Percentiles rank a stretch among this genome's conserved stretches.
phyloP scores from a whole-genome alignment of 2,113 vertebrate species.

The Melierax canorus region DNA sequence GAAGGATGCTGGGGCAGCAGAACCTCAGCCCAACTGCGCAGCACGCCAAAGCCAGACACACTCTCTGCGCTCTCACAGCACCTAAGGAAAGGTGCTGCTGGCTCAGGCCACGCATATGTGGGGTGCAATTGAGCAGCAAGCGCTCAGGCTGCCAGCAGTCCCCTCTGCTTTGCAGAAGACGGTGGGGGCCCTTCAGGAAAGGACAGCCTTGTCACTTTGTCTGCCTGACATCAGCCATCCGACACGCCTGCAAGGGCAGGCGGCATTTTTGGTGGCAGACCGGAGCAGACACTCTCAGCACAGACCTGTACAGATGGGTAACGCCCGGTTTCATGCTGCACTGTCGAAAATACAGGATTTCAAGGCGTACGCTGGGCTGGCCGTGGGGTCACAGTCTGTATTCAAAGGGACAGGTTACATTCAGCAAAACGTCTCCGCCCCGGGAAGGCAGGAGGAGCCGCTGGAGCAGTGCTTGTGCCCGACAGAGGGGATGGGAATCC shows the following conservation, averaged over 20 bases:
- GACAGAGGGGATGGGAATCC: not conserved
- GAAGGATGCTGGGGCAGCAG: not conserved
- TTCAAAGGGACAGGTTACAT: not conserved
- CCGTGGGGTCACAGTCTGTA: not conserved
- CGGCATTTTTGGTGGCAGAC: not conserved
- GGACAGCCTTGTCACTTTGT: not conserved
- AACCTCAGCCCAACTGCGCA: not conserved
- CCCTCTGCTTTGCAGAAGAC: not conserved
- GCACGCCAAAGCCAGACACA: not conserved
- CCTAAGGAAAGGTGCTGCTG: not conserved
- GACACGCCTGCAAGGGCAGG: not conserved
- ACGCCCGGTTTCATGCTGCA: not conserved
- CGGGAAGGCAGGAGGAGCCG: not conserved
- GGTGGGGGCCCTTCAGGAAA: not conserved
- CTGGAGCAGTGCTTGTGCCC: not conserved
- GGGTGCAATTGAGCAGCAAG: not conserved
- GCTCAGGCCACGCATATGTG: not conserved
- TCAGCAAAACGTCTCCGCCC: not conserved
- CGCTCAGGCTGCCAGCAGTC: not conserved
- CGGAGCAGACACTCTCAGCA: not conserved
- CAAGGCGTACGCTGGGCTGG: not conserved
- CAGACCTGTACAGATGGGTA: not conserved
- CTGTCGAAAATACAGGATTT: rapidly evolving
- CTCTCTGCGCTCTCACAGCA: not conserved
- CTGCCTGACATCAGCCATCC: not conserved